Conservation (phyloP, 2,113 vertebrate species). For the Eulemur macaco region DNA sequence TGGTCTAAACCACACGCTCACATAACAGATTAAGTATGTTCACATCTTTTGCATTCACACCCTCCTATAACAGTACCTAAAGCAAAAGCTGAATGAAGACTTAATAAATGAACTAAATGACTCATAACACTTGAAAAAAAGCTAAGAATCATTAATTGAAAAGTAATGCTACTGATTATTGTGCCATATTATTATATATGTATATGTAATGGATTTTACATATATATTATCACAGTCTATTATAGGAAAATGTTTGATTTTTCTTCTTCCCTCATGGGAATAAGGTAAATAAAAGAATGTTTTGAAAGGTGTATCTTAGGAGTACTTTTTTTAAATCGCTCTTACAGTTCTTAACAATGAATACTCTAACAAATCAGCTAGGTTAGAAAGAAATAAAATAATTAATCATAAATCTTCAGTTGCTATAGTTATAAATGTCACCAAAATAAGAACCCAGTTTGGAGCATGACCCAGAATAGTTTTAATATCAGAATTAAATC, state of each 20-base stretch:
- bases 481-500: conserved; percentile 33
- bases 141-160: conserved; percentile 4
- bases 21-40: not conserved
- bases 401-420: not conserved
- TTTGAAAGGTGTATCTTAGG: not conserved
- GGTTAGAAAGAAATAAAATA: conserved; percentile 11
- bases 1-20: not conserved
- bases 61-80: not conserved
- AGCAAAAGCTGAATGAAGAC: not conserved
- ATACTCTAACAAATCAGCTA: not conserved
- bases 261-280: not conserved
- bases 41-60: not conserved
- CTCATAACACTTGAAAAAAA: not conserved
- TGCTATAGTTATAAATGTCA: not conserved
- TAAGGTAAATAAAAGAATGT: conserved; percentile 28
- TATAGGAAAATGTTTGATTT: not conserved
- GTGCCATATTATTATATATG: not conserved
- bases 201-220: not conserved
- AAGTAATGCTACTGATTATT: not conserved
- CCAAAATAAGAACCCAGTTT: conserved; percentile 1
- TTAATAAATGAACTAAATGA: not conserved
- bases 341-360: not conserved
- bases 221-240: not conserved
- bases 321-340: conserved; percentile 20
- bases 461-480: not conserved